These are phyloP conservation scores for human DNA, from an alignment of 2,113 vertebrate genomes.

Conservation along the genomic window DNA sequence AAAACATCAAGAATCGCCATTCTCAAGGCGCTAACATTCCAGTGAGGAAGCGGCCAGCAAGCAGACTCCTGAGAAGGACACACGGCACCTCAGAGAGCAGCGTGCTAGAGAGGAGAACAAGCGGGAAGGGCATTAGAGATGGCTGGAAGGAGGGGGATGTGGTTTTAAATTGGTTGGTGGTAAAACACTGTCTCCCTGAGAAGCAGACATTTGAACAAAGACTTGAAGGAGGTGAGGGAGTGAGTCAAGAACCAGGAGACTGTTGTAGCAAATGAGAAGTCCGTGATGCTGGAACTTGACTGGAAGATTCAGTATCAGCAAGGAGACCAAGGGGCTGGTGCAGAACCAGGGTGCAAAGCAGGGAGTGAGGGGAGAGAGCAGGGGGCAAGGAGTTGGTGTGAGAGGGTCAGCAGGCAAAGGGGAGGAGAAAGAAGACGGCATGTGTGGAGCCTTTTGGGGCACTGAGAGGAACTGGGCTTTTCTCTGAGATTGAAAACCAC, in stretches of 20 bases:
- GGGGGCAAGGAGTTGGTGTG: accelerated
- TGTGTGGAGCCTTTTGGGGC: accelerated
- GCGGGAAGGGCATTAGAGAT: background rate
- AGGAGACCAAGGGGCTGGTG: background rate
- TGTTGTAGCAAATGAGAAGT: background rate
- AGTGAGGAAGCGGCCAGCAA: background rate
- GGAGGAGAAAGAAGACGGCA: background rate
- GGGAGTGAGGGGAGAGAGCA: too few species aligned
- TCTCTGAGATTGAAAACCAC: background rate
- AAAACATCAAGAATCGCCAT: background rate
- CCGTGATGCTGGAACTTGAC: background rate
- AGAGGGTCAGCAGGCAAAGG: too few species aligned
- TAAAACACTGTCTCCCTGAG: background rate
- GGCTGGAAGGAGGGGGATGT: accelerated
- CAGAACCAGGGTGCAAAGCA: background rate
- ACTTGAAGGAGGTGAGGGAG: background rate
- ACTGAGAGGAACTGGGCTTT: background rate
- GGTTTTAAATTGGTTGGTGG: background rate
- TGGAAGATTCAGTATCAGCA: background rate
- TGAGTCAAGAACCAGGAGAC: too few species aligned
- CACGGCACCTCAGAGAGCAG: accelerated
- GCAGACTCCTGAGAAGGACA: accelerated
- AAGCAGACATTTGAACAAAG: background rate
- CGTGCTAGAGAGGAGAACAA: too few species aligned
- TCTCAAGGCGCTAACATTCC: background rate